Evolutionary conservation across 1,140 invertebrate species (phyloP), one percentile per base, ranked within the genome.

Genomic region (Eriosoma lanigerum): DNA sequence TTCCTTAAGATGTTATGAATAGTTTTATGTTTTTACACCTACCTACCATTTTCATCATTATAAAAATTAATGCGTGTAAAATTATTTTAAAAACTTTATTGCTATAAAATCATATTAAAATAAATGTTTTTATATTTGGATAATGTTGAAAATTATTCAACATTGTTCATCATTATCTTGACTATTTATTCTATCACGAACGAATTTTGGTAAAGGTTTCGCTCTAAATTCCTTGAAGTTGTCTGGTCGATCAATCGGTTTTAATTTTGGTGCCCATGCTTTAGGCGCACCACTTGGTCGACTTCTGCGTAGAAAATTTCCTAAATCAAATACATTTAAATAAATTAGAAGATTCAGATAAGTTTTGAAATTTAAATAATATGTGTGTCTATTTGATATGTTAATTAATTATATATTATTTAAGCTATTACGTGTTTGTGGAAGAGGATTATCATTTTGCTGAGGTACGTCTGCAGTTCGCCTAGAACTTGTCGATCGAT

Each of bases 191-290:
- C 29, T 56, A 24, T 75, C 52, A 0, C 72, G 72, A 58, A 75
- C 29, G 44, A 75, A 75, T 24, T 75, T 75, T 15, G 72, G 72
- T 17, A 75, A 26, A 1, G 72, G 72, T 56, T 44, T 75, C 17
- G 72, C 72, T 58, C 44, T 75, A 0, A 75, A 75, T 19, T 8
- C 29, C 6, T 56, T 56, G 1, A 58, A 38, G 0, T 44, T 21
- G 0, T 21, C 29, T 5, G 72, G 72, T 24, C 72, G 50, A 6
- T 75, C 72, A 21, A 0, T 9, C 0, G 52, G 26, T 75, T 75
- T 75, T 8, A 75, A 38, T 75, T 56, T 75, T 21, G 72, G 72
- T 24, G 72, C 72, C 72, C 72, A 58, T 10, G 17, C 10, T 17
- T 75, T 75, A 19, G 72, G 50, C 13, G 50, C 54, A n/a, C 72